phyloP scores from a whole-genome alignment of 2,888 invertebrate genomes.

The Toxonevra muliebris region DNA sequence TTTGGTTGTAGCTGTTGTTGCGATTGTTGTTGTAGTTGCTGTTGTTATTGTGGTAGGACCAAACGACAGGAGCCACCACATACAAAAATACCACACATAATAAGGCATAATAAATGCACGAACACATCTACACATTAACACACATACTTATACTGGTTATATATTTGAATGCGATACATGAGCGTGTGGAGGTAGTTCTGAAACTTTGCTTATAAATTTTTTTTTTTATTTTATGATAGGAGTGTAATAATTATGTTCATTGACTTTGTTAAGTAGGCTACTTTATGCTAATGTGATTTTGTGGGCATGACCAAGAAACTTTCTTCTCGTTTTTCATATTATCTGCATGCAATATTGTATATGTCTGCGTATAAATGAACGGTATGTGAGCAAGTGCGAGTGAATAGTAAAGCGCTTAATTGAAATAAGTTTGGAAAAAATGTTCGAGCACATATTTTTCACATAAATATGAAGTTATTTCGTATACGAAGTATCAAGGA shows the following conservation, averaged over 20 bases:
- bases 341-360: too few relatives aligned
- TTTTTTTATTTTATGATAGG: constrained; percentile 19
- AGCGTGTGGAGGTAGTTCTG: too few relatives aligned
- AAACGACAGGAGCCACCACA: constrained; percentile 7
- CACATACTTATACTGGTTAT: too few relatives aligned
- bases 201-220: too few relatives aligned
- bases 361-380: neutral
- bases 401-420: constrained; percentile 23
- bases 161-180: too few relatives aligned
- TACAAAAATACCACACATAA: neutral
- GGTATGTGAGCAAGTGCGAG: neutral
- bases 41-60: neutral
- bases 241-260: constrained; percentile 56
- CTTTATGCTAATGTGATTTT: constrained; percentile 51
- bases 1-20: constrained; percentile 34
- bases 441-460: constrained; percentile 10
- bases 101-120: neutral
- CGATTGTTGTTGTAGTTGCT: neutral
- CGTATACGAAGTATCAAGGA: too few relatives aligned
- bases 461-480: too few relatives aligned
- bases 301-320: constrained; percentile 15
- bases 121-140: constrained; percentile 1
- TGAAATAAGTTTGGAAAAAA: constrained; percentile 32
- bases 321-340: neutral
- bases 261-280: constrained; percentile 56